Percentiles rank a stretch among this genome's conserved stretches.
Conservation (phyloP, 2,113 vertebrate genomes). For the Dipodomys merriami region DNA sequence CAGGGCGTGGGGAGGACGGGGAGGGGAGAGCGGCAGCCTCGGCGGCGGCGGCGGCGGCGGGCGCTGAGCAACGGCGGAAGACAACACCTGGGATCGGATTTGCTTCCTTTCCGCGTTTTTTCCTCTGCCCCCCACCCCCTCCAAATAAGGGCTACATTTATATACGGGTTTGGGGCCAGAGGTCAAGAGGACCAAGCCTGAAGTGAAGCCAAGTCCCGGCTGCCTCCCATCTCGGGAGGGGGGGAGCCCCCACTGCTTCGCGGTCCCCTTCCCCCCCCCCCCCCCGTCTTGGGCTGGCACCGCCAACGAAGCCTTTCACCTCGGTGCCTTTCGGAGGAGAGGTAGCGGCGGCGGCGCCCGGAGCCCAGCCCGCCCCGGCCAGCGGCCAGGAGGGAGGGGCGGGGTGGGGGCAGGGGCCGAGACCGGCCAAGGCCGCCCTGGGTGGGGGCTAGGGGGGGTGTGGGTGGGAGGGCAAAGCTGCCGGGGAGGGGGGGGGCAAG, state of each 20-base stretch:
- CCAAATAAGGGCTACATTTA: conserved; percentile 47
- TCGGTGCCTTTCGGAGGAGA: conserved; percentile 61
- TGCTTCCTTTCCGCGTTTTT: conserved; percentile 67
- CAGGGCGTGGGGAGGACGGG: conserved; percentile 21
- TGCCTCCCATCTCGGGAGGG: conserved; percentile 37
- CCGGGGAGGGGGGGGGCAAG: conserved; percentile 41
- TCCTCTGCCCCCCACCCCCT: no score
- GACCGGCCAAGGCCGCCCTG: conserved; percentile 58
- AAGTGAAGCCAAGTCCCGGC: conserved; percentile 58
- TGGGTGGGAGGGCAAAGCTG: conserved; percentile 56
- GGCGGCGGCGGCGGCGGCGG: conserved; percentile 71
- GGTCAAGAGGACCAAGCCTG: conserved; percentile 68
- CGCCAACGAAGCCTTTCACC: conserved; percentile 61
- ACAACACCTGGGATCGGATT: conserved; percentile 77
- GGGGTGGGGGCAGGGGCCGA: background rate
- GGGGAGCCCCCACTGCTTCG: conserved; percentile 9
- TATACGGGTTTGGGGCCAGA: conserved; percentile 29
- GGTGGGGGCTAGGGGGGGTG: background rate
- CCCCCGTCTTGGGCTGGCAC: conserved; percentile 60
- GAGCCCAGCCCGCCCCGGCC: conserved; percentile 57
- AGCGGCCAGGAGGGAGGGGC: conserved; percentile 54
- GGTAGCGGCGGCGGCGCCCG: conserved; percentile 27
- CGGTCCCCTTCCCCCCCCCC: background rate
- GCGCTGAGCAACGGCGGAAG: conserved; percentile 77
- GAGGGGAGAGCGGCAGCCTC: background rate